Conservation (phyloP, 2,113 vertebrate genomes). For the Heterochromis multidens region DNA sequence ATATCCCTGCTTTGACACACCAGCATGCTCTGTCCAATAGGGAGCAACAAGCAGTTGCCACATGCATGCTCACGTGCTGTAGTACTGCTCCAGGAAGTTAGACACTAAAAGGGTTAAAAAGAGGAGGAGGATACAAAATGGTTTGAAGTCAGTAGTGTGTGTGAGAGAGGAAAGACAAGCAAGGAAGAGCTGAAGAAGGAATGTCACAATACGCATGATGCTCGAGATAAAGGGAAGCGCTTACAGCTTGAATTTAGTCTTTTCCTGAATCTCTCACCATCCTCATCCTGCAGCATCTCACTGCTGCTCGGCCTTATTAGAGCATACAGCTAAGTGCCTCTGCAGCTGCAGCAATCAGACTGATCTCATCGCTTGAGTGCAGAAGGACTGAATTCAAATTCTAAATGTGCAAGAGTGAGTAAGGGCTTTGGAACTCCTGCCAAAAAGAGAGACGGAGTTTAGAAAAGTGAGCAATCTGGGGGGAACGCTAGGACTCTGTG, state of each 20-base stretch:
- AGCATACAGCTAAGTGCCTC: background rate
- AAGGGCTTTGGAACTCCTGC: constrained; percentile 19
- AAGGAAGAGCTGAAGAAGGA: background rate
- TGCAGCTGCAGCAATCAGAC: background rate
- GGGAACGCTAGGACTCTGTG: constrained; percentile 18
- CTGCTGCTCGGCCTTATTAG: background rate
- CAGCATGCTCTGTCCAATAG: background rate
- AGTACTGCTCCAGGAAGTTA: constrained; percentile 6
- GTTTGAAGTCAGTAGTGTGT: constrained; percentile 37
- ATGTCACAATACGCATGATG: background rate
- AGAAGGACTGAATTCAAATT: constrained; percentile 7
- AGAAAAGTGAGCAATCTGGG: background rate
- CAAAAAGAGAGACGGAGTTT: background rate
- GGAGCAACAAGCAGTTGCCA: constrained; percentile 24
- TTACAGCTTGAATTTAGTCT: background rate
- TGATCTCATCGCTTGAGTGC: constrained; percentile 21
- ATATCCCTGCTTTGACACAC: background rate
- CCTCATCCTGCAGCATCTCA: background rate
- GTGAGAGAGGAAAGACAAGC: constrained; percentile 3
- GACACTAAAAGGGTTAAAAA: constrained; percentile 52
- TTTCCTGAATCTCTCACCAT: background rate
- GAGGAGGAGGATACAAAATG: constrained; percentile 37
- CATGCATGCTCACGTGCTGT: constrained; percentile 19
- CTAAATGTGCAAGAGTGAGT: background rate
- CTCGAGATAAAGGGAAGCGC: background rate